phyloP scores from a whole-genome alignment of 2,888 invertebrate species.

The Arenicola marina region DNA sequence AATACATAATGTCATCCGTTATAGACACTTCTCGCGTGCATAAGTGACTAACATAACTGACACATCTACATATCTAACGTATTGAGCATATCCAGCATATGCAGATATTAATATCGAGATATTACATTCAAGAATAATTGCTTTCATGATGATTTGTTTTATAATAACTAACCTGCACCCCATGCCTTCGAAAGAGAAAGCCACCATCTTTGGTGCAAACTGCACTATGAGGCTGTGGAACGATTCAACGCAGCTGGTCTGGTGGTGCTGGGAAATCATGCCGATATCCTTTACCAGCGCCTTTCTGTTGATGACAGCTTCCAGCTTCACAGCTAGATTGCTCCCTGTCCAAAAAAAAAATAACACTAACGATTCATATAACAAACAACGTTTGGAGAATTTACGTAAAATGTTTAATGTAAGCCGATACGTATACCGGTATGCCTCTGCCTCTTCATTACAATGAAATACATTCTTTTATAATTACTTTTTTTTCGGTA shows the following conservation, averaged over 20 bases:
- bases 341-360: not conserved
- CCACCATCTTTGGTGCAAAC: not conserved
- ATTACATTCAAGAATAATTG: not conserved
- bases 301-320: not conserved
- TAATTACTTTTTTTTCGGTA: too few species aligned
- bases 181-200: not conserved
- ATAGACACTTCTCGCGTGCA: too few species aligned
- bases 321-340: not conserved
- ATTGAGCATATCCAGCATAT: not conserved
- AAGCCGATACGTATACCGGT: too few species aligned
- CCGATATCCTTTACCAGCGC: not conserved
- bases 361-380: too few species aligned
- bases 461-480: too few species aligned
- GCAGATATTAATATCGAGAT: not conserved
- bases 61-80: not conserved
- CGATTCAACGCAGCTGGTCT: not conserved
- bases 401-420: too few species aligned
- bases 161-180: not conserved
- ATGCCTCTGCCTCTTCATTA: too few species aligned
- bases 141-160: not conserved
- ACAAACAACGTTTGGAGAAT: too few species aligned
- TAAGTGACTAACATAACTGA: too few species aligned
- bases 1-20: too few species aligned
- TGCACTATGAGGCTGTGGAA: constrained; percentile 3
- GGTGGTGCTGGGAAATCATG: not conserved